Conservation (phyloP, 2,113 vertebrate species). For the Microtus oregoni region DNA sequence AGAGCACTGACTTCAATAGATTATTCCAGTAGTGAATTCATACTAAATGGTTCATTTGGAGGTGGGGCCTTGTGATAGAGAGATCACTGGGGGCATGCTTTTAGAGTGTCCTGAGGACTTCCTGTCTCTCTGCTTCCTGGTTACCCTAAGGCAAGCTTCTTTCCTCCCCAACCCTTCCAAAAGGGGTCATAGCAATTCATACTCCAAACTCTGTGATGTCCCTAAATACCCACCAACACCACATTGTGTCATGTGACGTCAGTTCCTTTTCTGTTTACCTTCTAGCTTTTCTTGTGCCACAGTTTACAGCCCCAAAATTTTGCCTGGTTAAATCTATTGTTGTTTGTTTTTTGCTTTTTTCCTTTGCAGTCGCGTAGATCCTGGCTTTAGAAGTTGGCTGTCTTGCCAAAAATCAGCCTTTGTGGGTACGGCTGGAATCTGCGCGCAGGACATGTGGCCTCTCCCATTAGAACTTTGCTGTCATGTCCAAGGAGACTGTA, state of each 20-base stretch:
- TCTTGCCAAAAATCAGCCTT: not conserved
- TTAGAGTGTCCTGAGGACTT: not conserved
- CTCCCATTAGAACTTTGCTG: not conserved
- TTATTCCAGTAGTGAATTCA: not conserved
- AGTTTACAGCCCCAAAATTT: not conserved
- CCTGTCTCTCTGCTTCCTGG: not conserved
- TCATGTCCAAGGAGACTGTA: not conserved
- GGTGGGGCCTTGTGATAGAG: not conserved
- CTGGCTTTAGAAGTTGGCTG: conserved; percentile 34
- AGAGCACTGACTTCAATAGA: not conserved
- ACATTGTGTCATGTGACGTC: not conserved
- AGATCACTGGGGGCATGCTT: not conserved
- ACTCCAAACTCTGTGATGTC: not conserved
- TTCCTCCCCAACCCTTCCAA: not conserved
- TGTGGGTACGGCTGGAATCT: not conserved
- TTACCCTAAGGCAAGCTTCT: not conserved
- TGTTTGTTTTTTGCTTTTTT: not conserved
- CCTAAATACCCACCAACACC: too few relatives aligned
- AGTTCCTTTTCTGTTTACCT: conserved; percentile 7
- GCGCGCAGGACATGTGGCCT: not conserved
- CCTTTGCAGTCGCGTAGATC: not conserved
- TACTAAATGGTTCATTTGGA: not conserved
- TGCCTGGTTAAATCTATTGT: not conserved
- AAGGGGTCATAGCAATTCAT: not conserved
- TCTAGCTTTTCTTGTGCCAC: not conserved